phyloP scores from a whole-genome alignment of 2,113 vertebrate species.

The Jacana jacana region DNA sequence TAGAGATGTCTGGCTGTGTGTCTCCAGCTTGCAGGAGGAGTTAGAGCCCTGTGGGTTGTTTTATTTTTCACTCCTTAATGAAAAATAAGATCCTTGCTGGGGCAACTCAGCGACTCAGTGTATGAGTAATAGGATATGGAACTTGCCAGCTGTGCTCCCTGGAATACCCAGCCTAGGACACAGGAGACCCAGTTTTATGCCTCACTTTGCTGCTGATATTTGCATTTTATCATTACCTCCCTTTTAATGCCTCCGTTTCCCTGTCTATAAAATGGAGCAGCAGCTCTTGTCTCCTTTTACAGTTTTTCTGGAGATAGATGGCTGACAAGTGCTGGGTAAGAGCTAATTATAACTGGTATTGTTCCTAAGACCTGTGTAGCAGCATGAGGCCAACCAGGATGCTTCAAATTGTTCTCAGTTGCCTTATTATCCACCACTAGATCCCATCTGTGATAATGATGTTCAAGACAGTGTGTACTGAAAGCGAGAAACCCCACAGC shows the following conservation, averaged over 20 bases:
- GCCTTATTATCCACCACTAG: neutral
- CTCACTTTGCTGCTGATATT: neutral
- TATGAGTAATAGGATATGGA: constrained; percentile 9
- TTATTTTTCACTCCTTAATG: constrained; percentile 19
- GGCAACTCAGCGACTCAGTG: neutral
- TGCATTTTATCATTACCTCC: neutral
- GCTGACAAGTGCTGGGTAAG: neutral
- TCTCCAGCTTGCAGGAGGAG: neutral
- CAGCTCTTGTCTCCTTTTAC: neutral
- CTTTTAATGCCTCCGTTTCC: neutral
- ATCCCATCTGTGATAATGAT: neutral
- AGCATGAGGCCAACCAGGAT: neutral
- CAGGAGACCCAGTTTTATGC: neutral
- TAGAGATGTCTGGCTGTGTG: neutral
- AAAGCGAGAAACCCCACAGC: neutral
- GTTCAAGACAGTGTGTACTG: neutral
- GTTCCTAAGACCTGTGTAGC: neutral
- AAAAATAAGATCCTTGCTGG: constrained; percentile 17
- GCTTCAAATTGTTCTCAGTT: neutral
- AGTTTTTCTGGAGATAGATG: neutral
- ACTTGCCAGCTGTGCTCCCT: neutral
- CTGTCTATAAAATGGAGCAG: neutral
- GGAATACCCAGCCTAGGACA: neutral
- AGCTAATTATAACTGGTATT: neutral
- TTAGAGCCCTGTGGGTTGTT: constrained; percentile 10